Evolutionary conservation across 30 jellyfish, hydroid and myxozoan species (phyloP), one percentile per base, ranked within the genome.

Genomic region (Aurelia aurita): DNA sequence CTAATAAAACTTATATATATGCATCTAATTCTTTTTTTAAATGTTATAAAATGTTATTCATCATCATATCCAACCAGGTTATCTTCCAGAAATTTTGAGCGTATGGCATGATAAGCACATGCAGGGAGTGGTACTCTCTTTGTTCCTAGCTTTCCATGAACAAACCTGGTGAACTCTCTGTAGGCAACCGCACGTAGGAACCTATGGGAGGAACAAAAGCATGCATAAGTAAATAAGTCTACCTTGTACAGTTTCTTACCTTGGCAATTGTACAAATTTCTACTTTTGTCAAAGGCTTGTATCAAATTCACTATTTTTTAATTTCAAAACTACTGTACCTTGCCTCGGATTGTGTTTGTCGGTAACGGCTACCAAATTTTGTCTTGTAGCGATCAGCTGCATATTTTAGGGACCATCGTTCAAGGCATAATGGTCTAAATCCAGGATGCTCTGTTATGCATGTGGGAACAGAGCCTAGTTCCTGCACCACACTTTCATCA

Each of bases 101-200:
- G 59, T 31, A 28, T 68, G 27, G 61, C 58, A 10, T 68, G 59
- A 44, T 68, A 68, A 0, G 80, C 80, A 68, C 80, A 68, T 44
- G 59, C 80, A 68, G 80, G 80, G 32, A 68, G 80, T 68, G 80
- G 80, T 31, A 68, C 3, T 64, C 80, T 68, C 80, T 22, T 68
- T 31, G 80, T 68, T 4, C 80, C 80, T 5, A 68, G 80, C 58
- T 44, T 34, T 68, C 80, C 80, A 68, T 68, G 80, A 28, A 68
- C 80, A 68, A 68, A 44, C 44, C 80, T 22, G 22, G 77, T 20
- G 18, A 64, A 64, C 46, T 64, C 77, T 10, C 77, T 26, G 51
- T 64, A 64, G 18, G 77, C 39, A 6, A 64, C 45, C 5, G 68
- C 68, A 57, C 25, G 68, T 11, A 57, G 10, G 68, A 57, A 57